Base-by-base conservation (phyloP, 2,113 vertebrate genomes). In the Chrysochloris asiatica region DNA sequence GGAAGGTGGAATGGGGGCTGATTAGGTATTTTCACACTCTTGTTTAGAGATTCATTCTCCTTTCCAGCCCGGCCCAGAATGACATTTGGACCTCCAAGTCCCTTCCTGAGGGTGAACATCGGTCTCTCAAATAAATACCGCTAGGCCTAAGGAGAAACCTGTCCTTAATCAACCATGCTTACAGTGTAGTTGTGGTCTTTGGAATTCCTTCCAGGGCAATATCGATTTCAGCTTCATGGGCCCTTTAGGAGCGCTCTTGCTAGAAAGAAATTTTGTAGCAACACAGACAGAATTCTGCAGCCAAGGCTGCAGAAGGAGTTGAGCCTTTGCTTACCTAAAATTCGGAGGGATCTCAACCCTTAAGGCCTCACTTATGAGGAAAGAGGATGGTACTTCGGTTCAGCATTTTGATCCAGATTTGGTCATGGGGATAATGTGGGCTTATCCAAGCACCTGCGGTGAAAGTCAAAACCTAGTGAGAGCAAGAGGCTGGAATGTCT, bases 11-110 rank as follows among this genome's bases (percentile, higher is more conserved):
- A 22, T 4, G 2, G 8, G n/a, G 41, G 14, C 86, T n/a, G 24
- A 22, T 1, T 2, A 6, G n/a, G 13, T 50, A n/a, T 79, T 24
- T 24, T n/a, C 9, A 24, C 36, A 30, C 0, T n/a, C n/a, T 2
- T 30, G 54, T 16, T 52, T 10, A 83, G 61, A 50, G 56, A 12
- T 21, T 47, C 33, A 10, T 59, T 71, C n/a, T 76, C 33, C 24
- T 65, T 36, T 16, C 22, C 21, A 17, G 8, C 71, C 22, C 36
- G 48, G 41, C 21, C 21, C 0, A 4, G 17, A 8, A 13, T 41
- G 41, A 22, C 6, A 17, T 65, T 26, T 88, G 54, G 28, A 24
- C 38, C 36, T 54, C 33, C 0, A 0, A n/a, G 81, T n/a, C 24
- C 43, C 59, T 41, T 69, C 48, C 30, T 28, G 36, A 52, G 17